Evolutionary conservation across 2,888 invertebrate genomes (phyloP).

Genomic region (Merodon equestris): DNA sequence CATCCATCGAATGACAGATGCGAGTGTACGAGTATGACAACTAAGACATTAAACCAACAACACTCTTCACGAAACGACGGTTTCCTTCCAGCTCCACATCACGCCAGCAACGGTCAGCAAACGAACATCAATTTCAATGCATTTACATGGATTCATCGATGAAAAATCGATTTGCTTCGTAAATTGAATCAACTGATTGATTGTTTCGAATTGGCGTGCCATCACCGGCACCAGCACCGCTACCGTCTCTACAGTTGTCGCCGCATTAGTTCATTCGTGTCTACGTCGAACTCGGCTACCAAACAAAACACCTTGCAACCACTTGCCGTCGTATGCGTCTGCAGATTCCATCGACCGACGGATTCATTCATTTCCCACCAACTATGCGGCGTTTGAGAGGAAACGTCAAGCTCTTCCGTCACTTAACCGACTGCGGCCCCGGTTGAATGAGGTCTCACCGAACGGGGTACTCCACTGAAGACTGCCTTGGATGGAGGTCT

Average conservation of each 20-base stretch:
- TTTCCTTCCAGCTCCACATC: no score
- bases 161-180: slow-evolving; percentile 68
- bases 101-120: slow-evolving; percentile 3
- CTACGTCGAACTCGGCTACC: slow-evolving; percentile 21
- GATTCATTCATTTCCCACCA: slow-evolving; percentile 34
- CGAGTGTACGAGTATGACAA: slow-evolving; percentile 43
- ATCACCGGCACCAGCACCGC: slow-evolving; percentile 60
- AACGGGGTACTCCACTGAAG: slow-evolving; percentile 25
- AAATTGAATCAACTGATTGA: slow-evolving; percentile 68
- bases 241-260: slow-evolving; percentile 11
- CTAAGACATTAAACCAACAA: slow-evolving; percentile 3
- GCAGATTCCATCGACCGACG: slow-evolving; percentile 30
- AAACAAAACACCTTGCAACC: slow-evolving; percentile 60
- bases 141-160: slow-evolving; percentile 66
- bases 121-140: slow-evolving; percentile 62
- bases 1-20: slow-evolving; percentile 47
- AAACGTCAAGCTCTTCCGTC: slow-evolving; percentile 48
- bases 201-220: slow-evolving; percentile 66
- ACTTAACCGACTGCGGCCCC: no score
- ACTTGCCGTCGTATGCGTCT: slow-evolving; percentile 25
- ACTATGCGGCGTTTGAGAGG: slow-evolving; percentile 23
- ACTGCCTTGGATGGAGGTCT: slow-evolving; percentile 40
- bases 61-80: no score
- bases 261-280: slow-evolving; percentile 57
- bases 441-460: slow-evolving; percentile 28